Base-by-base conservation (phyloP, 2,113 vertebrate genomes). In the Ellobius talpinus region DNA sequence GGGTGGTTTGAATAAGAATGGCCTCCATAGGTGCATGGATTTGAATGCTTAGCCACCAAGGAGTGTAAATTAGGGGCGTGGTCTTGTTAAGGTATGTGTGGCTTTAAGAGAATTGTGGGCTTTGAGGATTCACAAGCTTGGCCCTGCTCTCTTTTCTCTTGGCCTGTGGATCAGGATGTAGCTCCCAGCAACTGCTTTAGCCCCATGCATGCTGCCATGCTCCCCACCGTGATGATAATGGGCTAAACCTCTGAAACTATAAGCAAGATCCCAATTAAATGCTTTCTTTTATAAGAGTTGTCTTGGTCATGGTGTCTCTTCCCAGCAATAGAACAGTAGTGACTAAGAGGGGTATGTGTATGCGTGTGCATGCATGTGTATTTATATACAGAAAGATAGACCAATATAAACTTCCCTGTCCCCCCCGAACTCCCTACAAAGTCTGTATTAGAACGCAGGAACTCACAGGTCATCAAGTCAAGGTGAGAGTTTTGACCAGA, bases 381-480 rank as follows among this genome's bases (percentile, higher is more conserved):
- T 68, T 68, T 68, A 68, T 68, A 33, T 68, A 39, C 1, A 13
- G 16, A 66, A 10, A 70, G 21, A 70, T 66, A 70, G 29, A 33
- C 39, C 42, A 47, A 87, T 26, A 88, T 72, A 74, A 55, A 23
- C 14, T 45, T 9, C 2, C 17, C 70, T n/a, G 70, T 17, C 36
- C 36, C 36, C 66, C 36, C 70, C 1, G 0, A n/a, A 0, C 3
- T 17, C 36, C 17, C 17, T 9, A 33, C 9, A 1, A 63, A 45
- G 42, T 19, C 0, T n/a, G 31, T 47, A 61, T 74, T 86, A 90
- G 33, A 52, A 89, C 33, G 42, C 3, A 81, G 42, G 50, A n/a
- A 81, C 33, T 55, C 11, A 26, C 23, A 24, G 12, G 7, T 5
- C 23, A 11, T 76, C 66, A 52, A 55, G 52, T 5, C 63, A 65